Evolutionary conservation across 2,888 invertebrate genomes (phyloP), one percentile per base, ranked within the genome.

Genomic region (Caenorhabditis panamensis): DNA sequence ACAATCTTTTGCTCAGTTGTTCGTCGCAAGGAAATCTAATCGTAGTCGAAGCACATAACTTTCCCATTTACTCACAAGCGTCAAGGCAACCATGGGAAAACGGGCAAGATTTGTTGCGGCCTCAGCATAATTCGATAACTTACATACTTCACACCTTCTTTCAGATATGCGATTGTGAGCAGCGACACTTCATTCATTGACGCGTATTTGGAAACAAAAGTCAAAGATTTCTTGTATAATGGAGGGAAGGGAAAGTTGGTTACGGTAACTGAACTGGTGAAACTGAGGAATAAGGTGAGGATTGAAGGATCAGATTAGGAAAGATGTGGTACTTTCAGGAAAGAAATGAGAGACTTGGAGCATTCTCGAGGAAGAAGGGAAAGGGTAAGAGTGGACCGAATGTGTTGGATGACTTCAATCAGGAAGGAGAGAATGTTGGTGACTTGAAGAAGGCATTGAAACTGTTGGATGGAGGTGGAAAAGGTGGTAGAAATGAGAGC

Each of bases 171-270:
- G 11, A 59, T 82, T 31, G 82, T 84, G 28, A 87, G 84, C 9
- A 88, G 85, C 16, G 89, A 89, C 64, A 82, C 82, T 54, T 88
- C 89, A 2, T 68, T 89, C n/a, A 83, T 88, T 36, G 85, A 85
- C 24, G 79, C 78, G 0, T 85, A 82, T 47, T 59, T 85, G 11
- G 85, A 85, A 20, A 71, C 73, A 16, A 79, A 85, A 71, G 95
- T 96, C 16, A 95, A 95, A 88, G 95, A 95, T 0, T 96, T 95
- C 91, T 92, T 98, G 18, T 97, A 97, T 92, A 96, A 96, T 91
- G 95, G 94, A 90, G 97, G 97, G 2, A 94, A 94, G 87, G 97
- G 97, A 0, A 94, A 95, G 73, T 94, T 95, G 92, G 94, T 97
- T 88, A 95, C 96, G 0, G 94, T 96, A 86, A 94, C 95, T 0